Evolutionary conservation across 2,113 vertebrate species (phyloP).

Genomic region (Peromyscus leucopus): DNA sequence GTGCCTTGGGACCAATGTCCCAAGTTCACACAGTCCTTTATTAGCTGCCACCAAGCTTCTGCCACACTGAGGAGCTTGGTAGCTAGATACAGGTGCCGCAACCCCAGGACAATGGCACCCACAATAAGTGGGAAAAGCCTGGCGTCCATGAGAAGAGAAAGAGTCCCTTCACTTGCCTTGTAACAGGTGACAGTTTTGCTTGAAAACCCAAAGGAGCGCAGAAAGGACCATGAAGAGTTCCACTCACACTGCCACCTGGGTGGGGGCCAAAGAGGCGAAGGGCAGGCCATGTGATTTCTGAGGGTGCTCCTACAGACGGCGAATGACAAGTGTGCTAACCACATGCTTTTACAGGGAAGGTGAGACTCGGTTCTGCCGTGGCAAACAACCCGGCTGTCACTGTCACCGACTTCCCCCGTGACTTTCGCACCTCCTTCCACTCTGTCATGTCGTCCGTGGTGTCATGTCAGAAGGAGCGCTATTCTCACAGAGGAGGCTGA

Average conservation of each 20-base stretch:
- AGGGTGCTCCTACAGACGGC: not conserved
- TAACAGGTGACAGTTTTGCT: not conserved
- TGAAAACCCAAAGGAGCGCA: not conserved
- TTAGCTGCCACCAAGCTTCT: not conserved
- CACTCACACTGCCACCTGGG: rapidly evolving
- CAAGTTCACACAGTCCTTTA: not conserved
- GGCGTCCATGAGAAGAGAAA: not conserved
- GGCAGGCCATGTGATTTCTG: rapidly evolving
- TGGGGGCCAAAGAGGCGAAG: rapidly evolving
- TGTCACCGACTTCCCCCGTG: not conserved
- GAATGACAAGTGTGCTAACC: not conserved
- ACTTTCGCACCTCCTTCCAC: not conserved
- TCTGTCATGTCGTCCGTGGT: not conserved
- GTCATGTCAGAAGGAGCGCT: not conserved
- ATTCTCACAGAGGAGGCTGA: not conserved
- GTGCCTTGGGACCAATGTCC: rapidly evolving
- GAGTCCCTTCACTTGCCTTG: not conserved
- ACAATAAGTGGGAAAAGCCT: not conserved
- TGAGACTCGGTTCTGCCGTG: not conserved
- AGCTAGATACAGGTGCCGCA: no score
- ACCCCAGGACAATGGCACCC: no score
- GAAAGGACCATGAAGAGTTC: not conserved
- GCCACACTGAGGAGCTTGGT: not conserved
- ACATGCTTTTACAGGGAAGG: not conserved
- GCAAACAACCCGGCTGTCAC: not conserved